Conservation (phyloP, 2,888 invertebrate species). For the Machimus atricapillus region DNA sequence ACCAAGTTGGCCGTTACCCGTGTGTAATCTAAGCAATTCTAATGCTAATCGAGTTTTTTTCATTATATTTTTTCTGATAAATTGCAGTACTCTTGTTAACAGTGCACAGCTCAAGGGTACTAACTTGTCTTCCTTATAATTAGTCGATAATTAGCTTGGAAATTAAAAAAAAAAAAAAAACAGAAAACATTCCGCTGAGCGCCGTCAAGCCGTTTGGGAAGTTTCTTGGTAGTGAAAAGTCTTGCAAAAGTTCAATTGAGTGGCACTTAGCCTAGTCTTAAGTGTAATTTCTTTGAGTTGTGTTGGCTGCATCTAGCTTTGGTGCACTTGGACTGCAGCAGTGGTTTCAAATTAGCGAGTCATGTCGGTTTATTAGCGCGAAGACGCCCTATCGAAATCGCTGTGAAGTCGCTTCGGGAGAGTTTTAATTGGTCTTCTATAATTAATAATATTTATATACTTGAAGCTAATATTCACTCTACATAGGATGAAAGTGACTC, state of each 20-base stretch:
- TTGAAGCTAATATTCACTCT: too few species aligned
- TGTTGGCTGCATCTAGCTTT: background rate
- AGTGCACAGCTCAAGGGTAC: background rate
- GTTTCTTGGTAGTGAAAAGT: background rate
- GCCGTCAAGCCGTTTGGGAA: background rate
- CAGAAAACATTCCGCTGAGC: background rate
- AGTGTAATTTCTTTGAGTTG: background rate
- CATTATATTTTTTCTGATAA: background rate
- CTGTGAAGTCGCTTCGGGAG: background rate
- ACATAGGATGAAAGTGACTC: background rate
- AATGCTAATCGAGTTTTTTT: background rate
- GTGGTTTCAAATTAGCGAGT: background rate
- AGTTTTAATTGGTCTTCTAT: background rate
- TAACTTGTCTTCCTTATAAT: background rate
- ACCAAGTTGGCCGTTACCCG: background rate
- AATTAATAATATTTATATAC: background rate
- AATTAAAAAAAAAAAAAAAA: background rate
- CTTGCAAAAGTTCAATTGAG: constrained; percentile 2
- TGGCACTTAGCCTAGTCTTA: background rate
- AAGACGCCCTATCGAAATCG: background rate
- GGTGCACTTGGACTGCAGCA: background rate
- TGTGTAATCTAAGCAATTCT: background rate
- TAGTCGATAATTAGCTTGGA: background rate
- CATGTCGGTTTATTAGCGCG: background rate
- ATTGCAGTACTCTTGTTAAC: background rate